Evolutionary conservation across 92 coral and sea anemone species (phyloP).

Genomic region (Meandrina meandrites): DNA sequence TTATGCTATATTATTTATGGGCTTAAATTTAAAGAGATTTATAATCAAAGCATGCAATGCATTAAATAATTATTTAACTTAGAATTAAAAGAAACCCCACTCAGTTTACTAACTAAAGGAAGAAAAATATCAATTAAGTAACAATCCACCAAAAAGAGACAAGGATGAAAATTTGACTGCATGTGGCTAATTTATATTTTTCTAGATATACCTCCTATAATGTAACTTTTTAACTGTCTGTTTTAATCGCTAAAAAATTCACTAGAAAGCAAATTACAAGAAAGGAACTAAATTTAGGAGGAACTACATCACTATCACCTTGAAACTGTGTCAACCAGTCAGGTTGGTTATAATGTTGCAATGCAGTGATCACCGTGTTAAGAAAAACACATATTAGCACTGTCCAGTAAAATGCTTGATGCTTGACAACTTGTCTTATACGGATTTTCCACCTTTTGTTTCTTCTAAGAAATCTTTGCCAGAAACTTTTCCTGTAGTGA

Average conservation of each 20-base stretch:
- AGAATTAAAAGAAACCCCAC: no score
- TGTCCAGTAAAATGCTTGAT: slow-evolving; percentile 96
- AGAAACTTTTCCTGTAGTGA: slow-evolving; percentile 59
- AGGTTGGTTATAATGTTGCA: slow-evolving; percentile 86
- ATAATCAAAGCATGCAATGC: not conserved
- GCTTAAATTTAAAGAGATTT: not conserved
- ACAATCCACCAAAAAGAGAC: not conserved
- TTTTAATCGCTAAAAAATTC: no score
- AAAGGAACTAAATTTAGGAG: not conserved
- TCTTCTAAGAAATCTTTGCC: slow-evolving; percentile 81
- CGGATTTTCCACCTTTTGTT: slow-evolving; percentile 97
- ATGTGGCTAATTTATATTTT: no score
- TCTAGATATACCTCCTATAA: no score
- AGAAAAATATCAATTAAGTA: not conserved
- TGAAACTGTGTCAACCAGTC: slow-evolving; percentile 88
- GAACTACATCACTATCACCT: slow-evolving; percentile 46
- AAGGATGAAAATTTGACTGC: no score
- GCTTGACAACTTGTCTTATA: slow-evolving; percentile 91
- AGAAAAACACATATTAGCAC: slow-evolving; percentile 94
- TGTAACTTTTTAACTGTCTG: no score
- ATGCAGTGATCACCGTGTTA: slow-evolving; percentile 89
- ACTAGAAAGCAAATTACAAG: no score
- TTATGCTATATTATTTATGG: not conserved
- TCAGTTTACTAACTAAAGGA: not conserved
- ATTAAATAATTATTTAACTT: no score